Evolutionary conservation across 2,113 vertebrate species (phyloP).

Genomic region (Miniopterus natalensis): DNA sequence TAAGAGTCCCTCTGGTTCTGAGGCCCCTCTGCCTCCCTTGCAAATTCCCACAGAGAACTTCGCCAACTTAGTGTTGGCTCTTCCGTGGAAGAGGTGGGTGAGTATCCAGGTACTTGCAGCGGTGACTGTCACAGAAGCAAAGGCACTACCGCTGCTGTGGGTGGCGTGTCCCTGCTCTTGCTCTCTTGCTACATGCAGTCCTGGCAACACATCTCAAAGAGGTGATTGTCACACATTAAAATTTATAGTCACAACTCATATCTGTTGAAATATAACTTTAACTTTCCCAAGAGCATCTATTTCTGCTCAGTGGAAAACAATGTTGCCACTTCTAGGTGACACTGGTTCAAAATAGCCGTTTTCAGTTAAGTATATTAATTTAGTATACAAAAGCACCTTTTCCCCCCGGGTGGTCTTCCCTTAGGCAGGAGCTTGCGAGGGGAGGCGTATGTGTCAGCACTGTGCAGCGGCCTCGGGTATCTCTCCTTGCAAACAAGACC

Average conservation of each 20-base stretch:
- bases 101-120: too few species aligned
- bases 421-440: neutral
- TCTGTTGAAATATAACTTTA: slow-evolving; percentile 28
- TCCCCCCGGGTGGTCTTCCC: neutral
- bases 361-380: neutral
- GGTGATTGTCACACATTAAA: neutral
- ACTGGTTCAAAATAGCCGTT: neutral
- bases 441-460: neutral
- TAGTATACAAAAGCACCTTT: neutral
- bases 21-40: neutral
- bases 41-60: neutral
- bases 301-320: neutral
- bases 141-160: too few species aligned
- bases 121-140: neutral
- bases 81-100: neutral
- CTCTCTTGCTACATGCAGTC: neutral
- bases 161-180: neutral
- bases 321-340: neutral
- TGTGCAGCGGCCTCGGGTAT: neutral
- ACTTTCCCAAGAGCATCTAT: neutral
- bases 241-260: neutral
- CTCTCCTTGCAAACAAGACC: neutral
- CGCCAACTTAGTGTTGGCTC: neutral
- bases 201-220: neutral
- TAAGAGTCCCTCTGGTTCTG: neutral